These are phyloP conservation scores for Styela clava DNA, from an alignment of 23 tunicate genomes.

Conservation along the genomic window DNA sequence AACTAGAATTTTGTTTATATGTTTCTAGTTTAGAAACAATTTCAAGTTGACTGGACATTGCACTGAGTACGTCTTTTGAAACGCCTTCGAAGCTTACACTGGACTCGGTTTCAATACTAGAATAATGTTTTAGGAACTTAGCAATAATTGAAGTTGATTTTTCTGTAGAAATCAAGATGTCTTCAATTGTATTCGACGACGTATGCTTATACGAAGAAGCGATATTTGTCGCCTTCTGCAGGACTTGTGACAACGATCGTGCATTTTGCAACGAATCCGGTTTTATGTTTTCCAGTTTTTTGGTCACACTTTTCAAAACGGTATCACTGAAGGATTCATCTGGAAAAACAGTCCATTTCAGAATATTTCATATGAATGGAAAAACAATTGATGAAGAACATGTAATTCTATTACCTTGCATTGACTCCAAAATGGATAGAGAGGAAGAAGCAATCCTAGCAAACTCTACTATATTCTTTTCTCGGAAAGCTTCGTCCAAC, in stretches of 20 bases:
- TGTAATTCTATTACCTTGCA: not conserved
- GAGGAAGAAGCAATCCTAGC: not conserved
- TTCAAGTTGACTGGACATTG: not conserved
- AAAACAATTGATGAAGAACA: no score
- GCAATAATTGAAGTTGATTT: not conserved
- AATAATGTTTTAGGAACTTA: not conserved
- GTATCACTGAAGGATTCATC: not conserved
- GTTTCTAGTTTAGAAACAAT: not conserved
- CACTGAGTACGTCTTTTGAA: not conserved
- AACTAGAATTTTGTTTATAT: not conserved
- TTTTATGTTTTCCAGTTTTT: not conserved
- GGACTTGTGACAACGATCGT: not conserved
- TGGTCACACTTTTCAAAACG: not conserved
- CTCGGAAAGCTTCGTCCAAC: not conserved
- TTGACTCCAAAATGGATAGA: not conserved
- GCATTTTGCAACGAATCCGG: not conserved
- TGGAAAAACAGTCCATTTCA: not conserved
- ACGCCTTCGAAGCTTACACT: not conserved
- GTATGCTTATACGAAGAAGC: not conserved
- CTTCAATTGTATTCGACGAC: not conserved
- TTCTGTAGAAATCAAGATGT: not conserved
- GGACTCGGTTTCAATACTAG: not conserved
- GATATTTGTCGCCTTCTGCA: not conserved
- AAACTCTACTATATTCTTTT: not conserved
- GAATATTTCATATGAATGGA: not conserved